phyloP scores from a whole-genome alignment of 2,113 vertebrate genomes.

The Condylura cristata region DNA sequence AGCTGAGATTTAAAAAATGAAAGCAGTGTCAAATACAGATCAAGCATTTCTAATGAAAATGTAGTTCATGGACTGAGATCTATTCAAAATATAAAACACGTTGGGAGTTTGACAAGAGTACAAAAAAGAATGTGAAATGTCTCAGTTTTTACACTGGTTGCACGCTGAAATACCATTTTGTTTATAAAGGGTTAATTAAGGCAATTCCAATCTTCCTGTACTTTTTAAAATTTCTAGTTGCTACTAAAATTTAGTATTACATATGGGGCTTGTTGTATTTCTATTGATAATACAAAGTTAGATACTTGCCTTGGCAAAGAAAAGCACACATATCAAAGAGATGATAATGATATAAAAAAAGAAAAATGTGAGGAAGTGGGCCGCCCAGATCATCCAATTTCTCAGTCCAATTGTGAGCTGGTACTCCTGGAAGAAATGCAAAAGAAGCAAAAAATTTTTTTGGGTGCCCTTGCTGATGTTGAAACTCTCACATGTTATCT shows the following conservation, averaged over 20 bases:
- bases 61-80: neutral
- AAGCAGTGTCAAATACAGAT: neutral
- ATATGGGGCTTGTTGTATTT: neutral
- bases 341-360: conserved; percentile 93
- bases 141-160: neutral
- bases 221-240: conserved; percentile 36
- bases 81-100: neutral
- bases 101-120: neutral
- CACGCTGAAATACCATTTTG: conserved; percentile 11
- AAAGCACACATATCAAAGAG: conserved; percentile 91
- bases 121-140: neutral
- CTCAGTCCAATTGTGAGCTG: conserved; percentile 98
- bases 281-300: neutral
- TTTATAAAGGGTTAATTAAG: neutral
- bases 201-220: conserved; percentile 9
- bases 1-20: neutral
- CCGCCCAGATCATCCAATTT: conserved; percentile 96
- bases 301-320: conserved; percentile 91
- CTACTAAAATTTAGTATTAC: neutral
- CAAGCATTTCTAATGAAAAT: conserved; percentile 29
- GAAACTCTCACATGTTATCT: neutral
- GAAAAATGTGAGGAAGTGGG: conserved; percentile 97
- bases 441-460: conserved; percentile 30
- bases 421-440: conserved; percentile 90
- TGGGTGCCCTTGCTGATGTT: neutral